These are phyloP conservation scores for Phaenicophaeus curvirostris DNA, from an alignment of 2,797 vertebrate genomes.

Conservation along the genomic window DNA sequence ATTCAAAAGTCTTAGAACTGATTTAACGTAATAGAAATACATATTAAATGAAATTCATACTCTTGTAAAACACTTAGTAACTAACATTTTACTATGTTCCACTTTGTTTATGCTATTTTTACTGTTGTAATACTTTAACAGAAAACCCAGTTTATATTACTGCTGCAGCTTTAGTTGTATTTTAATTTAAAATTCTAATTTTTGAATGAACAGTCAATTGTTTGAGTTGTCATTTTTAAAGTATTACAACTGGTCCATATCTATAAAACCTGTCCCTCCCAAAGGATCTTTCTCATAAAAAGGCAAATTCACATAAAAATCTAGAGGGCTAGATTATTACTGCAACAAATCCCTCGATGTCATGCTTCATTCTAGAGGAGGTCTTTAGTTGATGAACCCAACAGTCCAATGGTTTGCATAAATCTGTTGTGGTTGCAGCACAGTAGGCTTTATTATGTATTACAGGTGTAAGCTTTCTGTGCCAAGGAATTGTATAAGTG, in stretches of 20 bases:
- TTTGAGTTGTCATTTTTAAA: background rate
- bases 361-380: background rate
- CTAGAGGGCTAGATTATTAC: background rate
- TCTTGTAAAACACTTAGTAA: background rate
- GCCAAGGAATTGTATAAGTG: background rate
- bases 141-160: constrained; percentile 15
- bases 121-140: constrained; percentile 8
- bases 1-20: background rate
- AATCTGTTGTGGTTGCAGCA: background rate
- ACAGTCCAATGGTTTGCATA: background rate
- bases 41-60: background rate
- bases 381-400: background rate
- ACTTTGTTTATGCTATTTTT: background rate
- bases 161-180: background rate
- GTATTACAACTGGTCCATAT: background rate
- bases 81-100: background rate
- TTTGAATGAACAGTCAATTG: background rate
- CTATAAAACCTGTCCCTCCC: background rate
- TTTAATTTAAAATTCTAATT: constrained; percentile 14
- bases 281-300: background rate
- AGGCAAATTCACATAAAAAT: background rate
- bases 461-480: background rate
- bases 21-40: background rate
- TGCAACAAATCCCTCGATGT: background rate
- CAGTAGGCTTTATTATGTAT: background rate